These are phyloP conservation scores for Crypturellus tataupa DNA, from an alignment of 2,797 vertebrate species.

Conservation along the genomic window DNA sequence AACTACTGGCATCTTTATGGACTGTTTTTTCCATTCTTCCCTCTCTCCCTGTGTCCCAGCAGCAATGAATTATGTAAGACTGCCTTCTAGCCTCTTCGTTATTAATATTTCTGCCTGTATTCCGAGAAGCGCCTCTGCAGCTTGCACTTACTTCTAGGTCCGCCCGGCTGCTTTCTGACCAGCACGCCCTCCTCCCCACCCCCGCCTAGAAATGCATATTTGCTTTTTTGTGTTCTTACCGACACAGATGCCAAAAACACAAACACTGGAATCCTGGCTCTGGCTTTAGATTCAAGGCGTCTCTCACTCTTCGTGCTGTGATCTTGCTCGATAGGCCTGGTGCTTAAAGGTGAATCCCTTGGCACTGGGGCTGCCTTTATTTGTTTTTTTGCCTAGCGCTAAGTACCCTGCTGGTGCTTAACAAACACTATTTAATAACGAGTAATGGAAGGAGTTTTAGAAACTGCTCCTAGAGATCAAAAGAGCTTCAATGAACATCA, in stretches of 20 bases:
- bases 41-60: slow-evolving; percentile 78
- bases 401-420: neutral
- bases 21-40: slow-evolving; percentile 86
- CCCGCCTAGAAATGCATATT: neutral
- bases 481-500: neutral
- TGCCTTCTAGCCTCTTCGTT: slow-evolving; percentile 77
- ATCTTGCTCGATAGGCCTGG: neutral
- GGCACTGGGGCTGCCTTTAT: neutral
- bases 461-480: slow-evolving; percentile 5
- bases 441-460: slow-evolving; percentile 2
- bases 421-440: neutral
- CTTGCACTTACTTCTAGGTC: slow-evolving; percentile 37
- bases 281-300: neutral
- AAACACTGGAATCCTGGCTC: neutral
- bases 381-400: neutral
- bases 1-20: slow-evolving; percentile 86
- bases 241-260: neutral
- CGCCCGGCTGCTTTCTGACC: neutral
- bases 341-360: slow-evolving; percentile 18
- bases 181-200: neutral
- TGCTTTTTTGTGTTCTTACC: neutral
- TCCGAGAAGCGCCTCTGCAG: slow-evolving; percentile 10
- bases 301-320: neutral
- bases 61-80: slow-evolving; percentile 82
- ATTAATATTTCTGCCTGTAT: slow-evolving; percentile 74